These are phyloP conservation scores for sheep (Ovis aries) DNA, from an alignment of 2,113 vertebrate genomes.

Conservation along the genomic window DNA sequence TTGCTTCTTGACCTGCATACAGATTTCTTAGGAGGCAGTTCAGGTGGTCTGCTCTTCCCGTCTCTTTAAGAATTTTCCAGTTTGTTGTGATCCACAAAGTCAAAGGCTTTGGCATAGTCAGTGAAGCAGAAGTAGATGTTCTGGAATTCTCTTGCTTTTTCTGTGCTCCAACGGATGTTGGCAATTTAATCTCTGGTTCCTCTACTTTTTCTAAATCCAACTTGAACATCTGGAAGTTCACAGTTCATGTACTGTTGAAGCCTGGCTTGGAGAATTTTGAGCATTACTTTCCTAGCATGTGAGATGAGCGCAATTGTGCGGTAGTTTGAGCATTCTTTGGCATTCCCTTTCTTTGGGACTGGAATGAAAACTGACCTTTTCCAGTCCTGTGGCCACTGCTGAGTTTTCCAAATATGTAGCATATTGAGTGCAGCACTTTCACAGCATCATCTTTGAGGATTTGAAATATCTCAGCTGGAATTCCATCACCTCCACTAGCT, in stretches of 20 bases:
- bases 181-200: background rate
- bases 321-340: background rate
- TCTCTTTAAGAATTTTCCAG: background rate
- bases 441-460: background rate
- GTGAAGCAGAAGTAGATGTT: background rate
- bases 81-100: background rate
- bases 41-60: background rate
- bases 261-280: background rate
- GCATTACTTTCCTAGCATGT: background rate
- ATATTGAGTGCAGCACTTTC: background rate
- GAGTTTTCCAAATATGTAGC: background rate
- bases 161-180: background rate
- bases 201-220: background rate
- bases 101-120: background rate
- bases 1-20: background rate
- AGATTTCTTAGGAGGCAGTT: background rate
- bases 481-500: background rate
- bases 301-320: accelerated
- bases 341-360: background rate
- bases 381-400: background rate
- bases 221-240: background rate
- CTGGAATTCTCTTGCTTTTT: background rate
- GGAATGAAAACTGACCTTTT: background rate
- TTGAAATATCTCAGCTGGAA: background rate
- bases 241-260: background rate